Evolutionary conservation across 2,797 vertebrate species (phyloP), one percentile per base, ranked within the genome.

Genomic region (Calcarius lapponicus): DNA sequence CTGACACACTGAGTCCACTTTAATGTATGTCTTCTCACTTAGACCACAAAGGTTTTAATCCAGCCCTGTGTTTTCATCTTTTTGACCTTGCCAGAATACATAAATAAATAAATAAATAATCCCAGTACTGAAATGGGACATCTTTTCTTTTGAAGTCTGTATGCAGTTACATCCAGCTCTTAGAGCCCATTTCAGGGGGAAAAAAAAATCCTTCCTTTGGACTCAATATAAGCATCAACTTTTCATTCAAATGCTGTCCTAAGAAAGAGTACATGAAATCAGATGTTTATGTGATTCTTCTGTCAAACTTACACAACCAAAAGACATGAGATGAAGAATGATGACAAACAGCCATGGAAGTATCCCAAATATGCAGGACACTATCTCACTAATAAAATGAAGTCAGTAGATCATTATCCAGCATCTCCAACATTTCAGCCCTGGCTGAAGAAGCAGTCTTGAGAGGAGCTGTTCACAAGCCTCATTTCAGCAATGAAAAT

Each of bases 401-500:
- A 58, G 32, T 38, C 58, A 65, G 34, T 17, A 10, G 1, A 60
- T 64, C 66, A 67, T 34, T 60, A 70, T 45, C 61, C 48, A 32
- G 15, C 45, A 57, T 36, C 61, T 12, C n/a, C 28, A 72, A 18
- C 3, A 36, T 25, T 81, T 47, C 58, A 86, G 86, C 21, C 45
- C 48, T 56, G 40, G 38, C 38, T 57, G 42, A 73, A 81, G 78
- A 32, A 79, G 53, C 1, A 8, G 32, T 51, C 56, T n/a, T 21
- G 31, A 53, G 60, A 86, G 28, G 14, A 80, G 32, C 40, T 47
- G 67, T 73, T 74, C 42, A 69, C 34, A 76, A 79, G 45, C 24
- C 34, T 86, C 65, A 54, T 69, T 70, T 86, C 58, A 83, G 75
- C 79, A 80, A 38, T 13, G 50, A 80, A 51, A 83, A 42, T 51